Conservation (phyloP, 2,797 vertebrate genomes). For the Lagocephalus sceleratus region DNA sequence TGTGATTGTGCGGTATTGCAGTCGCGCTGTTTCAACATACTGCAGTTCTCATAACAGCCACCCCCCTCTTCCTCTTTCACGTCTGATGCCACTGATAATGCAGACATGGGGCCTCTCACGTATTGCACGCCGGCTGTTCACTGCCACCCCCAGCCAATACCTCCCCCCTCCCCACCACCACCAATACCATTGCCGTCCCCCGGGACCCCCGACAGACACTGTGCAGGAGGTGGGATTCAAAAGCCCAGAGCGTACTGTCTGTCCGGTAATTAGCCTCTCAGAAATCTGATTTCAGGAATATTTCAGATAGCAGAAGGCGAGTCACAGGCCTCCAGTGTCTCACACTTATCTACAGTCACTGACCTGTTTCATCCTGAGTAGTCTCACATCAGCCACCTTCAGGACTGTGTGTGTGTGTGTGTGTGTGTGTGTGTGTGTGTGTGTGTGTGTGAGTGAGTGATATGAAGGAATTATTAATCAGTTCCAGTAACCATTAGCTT, state of each 20-base stretch:
- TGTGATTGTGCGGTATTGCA: constrained; percentile 59
- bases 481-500: no score
- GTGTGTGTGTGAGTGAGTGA: no score
- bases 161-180: constrained; percentile 13
- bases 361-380: constrained; percentile 6
- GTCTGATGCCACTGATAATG: constrained; percentile 67
- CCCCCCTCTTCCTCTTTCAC: constrained; percentile 52
- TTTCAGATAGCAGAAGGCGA: constrained; percentile 26
- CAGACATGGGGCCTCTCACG: constrained; percentile 70
- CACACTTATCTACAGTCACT: constrained; percentile 31
- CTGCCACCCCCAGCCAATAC: constrained; percentile 5
- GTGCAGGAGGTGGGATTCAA: constrained; percentile 69
- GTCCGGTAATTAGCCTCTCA: constrained; percentile 66
- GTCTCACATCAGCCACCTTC: constrained; percentile 24
- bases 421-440: no score
- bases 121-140: constrained; percentile 71
- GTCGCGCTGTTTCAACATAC: constrained; percentile 72
- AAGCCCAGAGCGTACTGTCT: constrained; percentile 47
- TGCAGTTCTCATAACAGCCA: constrained; percentile 71
- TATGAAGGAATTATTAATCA: no score
- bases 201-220: constrained; percentile 52
- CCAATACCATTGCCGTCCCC: constrained; percentile 32
- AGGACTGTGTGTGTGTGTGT: no score
- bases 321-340: constrained; percentile 50
- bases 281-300: constrained; percentile 66